A percentile compares a stretch with the other conserved stretches of the same genome.
phyloP scores from a whole-genome alignment of 1,140 invertebrate species.

The Lordiphosa stackelbergi region DNA sequence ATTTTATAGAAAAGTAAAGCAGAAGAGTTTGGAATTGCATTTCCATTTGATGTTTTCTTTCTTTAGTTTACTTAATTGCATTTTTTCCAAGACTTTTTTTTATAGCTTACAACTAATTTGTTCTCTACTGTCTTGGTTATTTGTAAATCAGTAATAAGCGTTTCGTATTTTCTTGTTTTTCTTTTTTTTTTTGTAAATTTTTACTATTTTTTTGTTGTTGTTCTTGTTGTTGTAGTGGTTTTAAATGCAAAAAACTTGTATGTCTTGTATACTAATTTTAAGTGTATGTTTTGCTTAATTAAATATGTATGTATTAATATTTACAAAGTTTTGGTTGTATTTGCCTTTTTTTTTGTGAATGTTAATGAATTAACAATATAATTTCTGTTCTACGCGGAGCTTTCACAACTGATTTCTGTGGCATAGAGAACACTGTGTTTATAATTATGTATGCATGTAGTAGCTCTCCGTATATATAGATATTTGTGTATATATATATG shows the following conservation, averaged over 20 bases:
- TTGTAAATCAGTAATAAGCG: slow-evolving; percentile 72
- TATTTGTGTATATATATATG: slow-evolving; percentile 36
- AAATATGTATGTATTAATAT: slow-evolving; percentile 31
- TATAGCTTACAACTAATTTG: slow-evolving; percentile 48
- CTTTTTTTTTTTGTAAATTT: slow-evolving; percentile 57
- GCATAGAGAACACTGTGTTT: slow-evolving; percentile 5
- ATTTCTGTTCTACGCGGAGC: slow-evolving; percentile 19
- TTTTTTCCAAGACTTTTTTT: slow-evolving; percentile 14
- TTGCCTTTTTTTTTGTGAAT: slow-evolving; percentile 2
- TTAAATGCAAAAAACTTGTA: slow-evolving; percentile 70
- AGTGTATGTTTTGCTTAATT: slow-evolving; percentile 18
- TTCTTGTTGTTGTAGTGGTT: slow-evolving; percentile 31
- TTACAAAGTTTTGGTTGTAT: slow-evolving; percentile 41
- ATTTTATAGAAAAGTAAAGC: slow-evolving; percentile 7
- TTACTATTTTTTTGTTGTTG: slow-evolving; percentile 50
- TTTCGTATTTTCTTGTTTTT: slow-evolving; percentile 50
- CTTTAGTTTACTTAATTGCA: slow-evolving; percentile 8
- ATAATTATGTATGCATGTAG: slow-evolving; percentile 40
- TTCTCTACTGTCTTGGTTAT: slow-evolving; percentile 47
- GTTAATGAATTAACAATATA: slow-evolving; percentile 41
- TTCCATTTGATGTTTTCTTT: too few relatives aligned
- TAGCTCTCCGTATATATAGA: slow-evolving; percentile 25
- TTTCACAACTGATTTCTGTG: slow-evolving; percentile 23
- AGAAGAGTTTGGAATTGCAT: too few relatives aligned
- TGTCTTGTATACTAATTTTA: slow-evolving; percentile 47